phyloP scores from a whole-genome alignment of 2,888 invertebrate species.

The Noctuana brunneofusca region DNA sequence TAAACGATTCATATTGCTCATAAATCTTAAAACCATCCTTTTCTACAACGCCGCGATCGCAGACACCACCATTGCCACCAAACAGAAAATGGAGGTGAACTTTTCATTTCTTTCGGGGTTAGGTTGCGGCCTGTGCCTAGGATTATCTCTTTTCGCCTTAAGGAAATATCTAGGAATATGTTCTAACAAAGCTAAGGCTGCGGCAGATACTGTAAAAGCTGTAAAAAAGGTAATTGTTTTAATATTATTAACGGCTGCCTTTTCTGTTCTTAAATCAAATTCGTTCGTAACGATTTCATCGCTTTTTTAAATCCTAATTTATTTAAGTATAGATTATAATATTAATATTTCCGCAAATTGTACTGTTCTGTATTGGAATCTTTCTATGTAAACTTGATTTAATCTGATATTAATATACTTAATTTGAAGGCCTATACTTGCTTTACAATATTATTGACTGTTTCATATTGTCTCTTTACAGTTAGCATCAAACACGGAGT shows the following conservation, averaged over 20 bases:
- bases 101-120: conserved; percentile 68
- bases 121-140: conserved; percentile 73
- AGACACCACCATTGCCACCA: conserved; percentile 53
- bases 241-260: too few species aligned
- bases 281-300: too few species aligned
- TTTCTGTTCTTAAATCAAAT: too few species aligned
- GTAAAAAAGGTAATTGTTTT: conserved; percentile 53
- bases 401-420: too few species aligned
- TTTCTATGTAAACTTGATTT: too few species aligned
- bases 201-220: conserved; percentile 33
- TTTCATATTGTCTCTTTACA: conserved; percentile 49
- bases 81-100: conserved; percentile 69
- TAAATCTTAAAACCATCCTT: not conserved
- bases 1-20: not conserved
- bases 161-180: conserved; percentile 56
- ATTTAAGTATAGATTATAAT: too few species aligned
- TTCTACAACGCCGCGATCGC: not conserved
- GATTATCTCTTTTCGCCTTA: conserved; percentile 67
- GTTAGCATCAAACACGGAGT: conserved; percentile 79
- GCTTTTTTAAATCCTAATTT: too few species aligned
- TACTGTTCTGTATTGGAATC: too few species aligned
- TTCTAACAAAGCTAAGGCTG: conserved; percentile 47
- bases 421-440: not conserved
- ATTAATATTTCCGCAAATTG: too few species aligned
- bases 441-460: not conserved